Conservation (phyloP, 1,140 invertebrate species). For the Macrosteles quadrilineatus region DNA sequence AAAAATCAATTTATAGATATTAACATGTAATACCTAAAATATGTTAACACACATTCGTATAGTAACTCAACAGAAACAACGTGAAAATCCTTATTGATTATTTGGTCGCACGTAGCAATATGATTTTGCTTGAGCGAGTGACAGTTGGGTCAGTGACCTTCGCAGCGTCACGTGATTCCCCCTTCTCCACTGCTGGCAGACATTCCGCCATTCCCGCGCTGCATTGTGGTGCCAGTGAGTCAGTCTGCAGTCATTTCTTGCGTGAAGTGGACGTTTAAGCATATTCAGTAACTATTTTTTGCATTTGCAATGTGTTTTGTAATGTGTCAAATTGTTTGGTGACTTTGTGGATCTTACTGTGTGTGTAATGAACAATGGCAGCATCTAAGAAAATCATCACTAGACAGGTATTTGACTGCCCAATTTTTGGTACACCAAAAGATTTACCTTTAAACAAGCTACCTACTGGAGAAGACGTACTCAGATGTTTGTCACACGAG, state of each 20-base stretch:
- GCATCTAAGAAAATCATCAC: conserved; percentile 15
- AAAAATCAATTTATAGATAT: too few relatives aligned
- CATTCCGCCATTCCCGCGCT: not conserved
- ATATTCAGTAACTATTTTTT: not conserved
- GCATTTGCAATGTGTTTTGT: not conserved
- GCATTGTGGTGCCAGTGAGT: too few relatives aligned
- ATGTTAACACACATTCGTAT: too few relatives aligned
- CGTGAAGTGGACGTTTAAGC: not conserved
- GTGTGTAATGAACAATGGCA: not conserved
- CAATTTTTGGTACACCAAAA: conserved; percentile 15
- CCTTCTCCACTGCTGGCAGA: not conserved
- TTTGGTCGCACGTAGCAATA: not conserved
- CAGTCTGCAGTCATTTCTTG: not conserved
- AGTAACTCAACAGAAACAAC: not conserved
- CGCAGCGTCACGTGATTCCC: not conserved
- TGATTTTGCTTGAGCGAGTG: not conserved
- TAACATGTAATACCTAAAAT: too few relatives aligned
- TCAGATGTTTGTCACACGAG: conserved; percentile 3
- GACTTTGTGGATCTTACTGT: not conserved
- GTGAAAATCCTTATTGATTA: not conserved
- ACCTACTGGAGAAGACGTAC: conserved; percentile 1
- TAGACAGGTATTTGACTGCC: conserved; percentile 23
- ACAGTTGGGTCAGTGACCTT: not conserved
- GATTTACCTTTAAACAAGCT: conserved; percentile 11
- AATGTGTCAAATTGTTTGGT: not conserved